These are phyloP conservation scores for Danio rerio DNA, from an alignment of 2,113 vertebrate species.

Conservation along the genomic window GRCz12tu NC_133187.1:13272001-13272500, in stretches of 20 bases:
- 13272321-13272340: too few relatives aligned
- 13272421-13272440: too few relatives aligned
- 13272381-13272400: too few relatives aligned
- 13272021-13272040: not conserved
- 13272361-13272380: too few relatives aligned
- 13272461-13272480: too few relatives aligned
- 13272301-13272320: too few relatives aligned
- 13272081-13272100: conserved; percentile 34
- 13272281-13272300: not conserved
- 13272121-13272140: conserved; percentile 38
- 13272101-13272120: conserved; percentile 32
- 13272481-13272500: too few relatives aligned
- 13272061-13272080: not conserved
- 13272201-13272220: not conserved
- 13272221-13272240: not conserved
- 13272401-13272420: too few relatives aligned
- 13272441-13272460: too few relatives aligned
- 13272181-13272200: not conserved
- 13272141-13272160: not conserved
- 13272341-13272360: too few relatives aligned
- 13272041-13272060: conserved; percentile 7
- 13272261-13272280: not conserved
- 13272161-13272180: not conserved
- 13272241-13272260: not conserved
- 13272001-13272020: not conserved